Conservation (phyloP, 2,113 vertebrate genomes). For the Drymodes brunneopygia region DNA sequence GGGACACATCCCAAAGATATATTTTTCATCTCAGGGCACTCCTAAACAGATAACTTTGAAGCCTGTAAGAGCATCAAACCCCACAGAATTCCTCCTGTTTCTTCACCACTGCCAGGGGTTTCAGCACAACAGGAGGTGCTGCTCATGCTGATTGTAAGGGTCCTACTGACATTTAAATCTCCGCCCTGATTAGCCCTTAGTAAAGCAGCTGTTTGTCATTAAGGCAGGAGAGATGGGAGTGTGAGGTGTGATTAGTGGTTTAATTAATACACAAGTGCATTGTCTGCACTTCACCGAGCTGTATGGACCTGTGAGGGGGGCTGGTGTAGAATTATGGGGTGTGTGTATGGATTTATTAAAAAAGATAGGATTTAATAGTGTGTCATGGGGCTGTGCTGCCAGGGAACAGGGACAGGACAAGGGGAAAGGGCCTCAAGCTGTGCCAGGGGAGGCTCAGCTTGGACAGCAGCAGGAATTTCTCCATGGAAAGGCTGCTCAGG, state of each 20-base stretch:
- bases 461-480: background rate
- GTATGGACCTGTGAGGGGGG: background rate
- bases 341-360: accelerated
- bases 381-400: background rate
- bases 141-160: background rate
- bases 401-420: background rate
- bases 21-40: background rate
- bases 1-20: background rate
- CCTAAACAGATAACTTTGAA: background rate
- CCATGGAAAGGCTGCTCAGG: background rate
- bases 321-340: background rate
- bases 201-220: background rate
- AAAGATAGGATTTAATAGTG: accelerated
- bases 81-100: background rate
- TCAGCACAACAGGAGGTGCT: background rate
- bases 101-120: background rate
- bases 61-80: background rate
- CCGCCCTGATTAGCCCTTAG: background rate
- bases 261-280: background rate
- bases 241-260: background rate
- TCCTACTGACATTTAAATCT: background rate
- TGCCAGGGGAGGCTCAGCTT: background rate
- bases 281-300: background rate
- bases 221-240: background rate
- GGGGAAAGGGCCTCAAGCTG: background rate